phyloP scores from a whole-genome alignment of 2,113 vertebrate species.

The Alexandromys fortis region DNA sequence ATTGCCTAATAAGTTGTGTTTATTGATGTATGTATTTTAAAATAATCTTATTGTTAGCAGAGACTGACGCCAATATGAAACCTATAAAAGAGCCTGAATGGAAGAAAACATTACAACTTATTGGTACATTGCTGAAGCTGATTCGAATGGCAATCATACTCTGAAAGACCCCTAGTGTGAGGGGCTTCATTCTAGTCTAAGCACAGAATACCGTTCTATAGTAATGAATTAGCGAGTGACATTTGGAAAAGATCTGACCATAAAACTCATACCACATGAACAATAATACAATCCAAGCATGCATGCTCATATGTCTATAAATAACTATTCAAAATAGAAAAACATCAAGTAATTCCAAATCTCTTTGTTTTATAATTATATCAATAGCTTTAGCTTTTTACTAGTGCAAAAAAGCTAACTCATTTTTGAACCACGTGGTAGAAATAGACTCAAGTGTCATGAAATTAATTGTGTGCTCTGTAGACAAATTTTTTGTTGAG shows the following conservation, averaged over 20 bases:
- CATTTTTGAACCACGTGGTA: not conserved
- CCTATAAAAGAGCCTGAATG: not conserved
- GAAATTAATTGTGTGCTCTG: not conserved
- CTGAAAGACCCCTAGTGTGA: too few species aligned
- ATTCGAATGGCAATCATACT: not conserved
- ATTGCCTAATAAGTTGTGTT: not conserved
- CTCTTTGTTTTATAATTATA: not conserved
- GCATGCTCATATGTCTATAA: not conserved
- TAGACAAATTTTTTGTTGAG: not conserved
- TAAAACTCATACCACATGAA: not conserved
- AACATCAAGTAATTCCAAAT: not conserved
- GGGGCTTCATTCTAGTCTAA: not conserved
- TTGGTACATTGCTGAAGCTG: not conserved
- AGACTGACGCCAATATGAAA: not conserved
- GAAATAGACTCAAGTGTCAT: not conserved
- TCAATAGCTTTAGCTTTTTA: not conserved
- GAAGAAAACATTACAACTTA: not conserved
- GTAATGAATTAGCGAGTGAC: not conserved
- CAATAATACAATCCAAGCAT: rapidly evolving
- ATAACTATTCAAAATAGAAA: not conserved
- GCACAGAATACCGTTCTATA: not conserved
- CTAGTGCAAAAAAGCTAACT: not conserved
- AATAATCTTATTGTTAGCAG: not conserved
- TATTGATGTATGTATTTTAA: not conserved
- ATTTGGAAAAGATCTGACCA: not conserved